A percentile compares a stretch with the other conserved stretches of the same genome.
phyloP scores from a whole-genome alignment of 2,113 vertebrate species.

The Vicugna pacos region DNA sequence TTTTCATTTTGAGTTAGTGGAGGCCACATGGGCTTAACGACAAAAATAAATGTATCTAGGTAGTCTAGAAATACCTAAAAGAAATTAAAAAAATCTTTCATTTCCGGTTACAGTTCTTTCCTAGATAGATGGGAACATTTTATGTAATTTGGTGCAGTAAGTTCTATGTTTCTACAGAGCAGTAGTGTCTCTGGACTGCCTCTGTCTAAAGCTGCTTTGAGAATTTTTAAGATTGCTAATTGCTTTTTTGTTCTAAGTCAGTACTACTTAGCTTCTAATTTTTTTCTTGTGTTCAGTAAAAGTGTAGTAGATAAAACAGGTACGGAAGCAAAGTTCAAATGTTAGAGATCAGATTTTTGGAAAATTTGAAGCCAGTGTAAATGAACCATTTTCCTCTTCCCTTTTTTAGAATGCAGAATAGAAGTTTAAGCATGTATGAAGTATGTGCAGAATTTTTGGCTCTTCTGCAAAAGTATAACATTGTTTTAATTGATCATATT shows the following conservation, averaged over 20 bases:
- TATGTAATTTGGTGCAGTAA: background rate
- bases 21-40: background rate
- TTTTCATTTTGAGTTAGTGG: constrained; percentile 18
- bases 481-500: constrained; percentile 36
- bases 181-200: background rate
- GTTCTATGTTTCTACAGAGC: background rate
- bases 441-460: background rate
- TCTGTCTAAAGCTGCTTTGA: constrained; percentile 5
- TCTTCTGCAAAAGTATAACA: background rate
- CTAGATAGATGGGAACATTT: background rate
- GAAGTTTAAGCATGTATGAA: background rate
- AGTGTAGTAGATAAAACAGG: background rate
- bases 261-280: background rate
- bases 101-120: background rate
- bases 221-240: constrained; percentile 1
- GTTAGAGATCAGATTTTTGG: constrained; percentile 1
- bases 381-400: background rate
- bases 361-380: background rate
- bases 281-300: background rate
- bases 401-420: constrained; percentile 4
- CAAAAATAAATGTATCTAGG: background rate
- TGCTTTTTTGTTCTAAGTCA: background rate
- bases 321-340: background rate
- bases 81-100: background rate
- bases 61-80: background rate